phyloP scores from a whole-genome alignment of 2,113 vertebrate genomes.

The Dipodomys merriami region DNA sequence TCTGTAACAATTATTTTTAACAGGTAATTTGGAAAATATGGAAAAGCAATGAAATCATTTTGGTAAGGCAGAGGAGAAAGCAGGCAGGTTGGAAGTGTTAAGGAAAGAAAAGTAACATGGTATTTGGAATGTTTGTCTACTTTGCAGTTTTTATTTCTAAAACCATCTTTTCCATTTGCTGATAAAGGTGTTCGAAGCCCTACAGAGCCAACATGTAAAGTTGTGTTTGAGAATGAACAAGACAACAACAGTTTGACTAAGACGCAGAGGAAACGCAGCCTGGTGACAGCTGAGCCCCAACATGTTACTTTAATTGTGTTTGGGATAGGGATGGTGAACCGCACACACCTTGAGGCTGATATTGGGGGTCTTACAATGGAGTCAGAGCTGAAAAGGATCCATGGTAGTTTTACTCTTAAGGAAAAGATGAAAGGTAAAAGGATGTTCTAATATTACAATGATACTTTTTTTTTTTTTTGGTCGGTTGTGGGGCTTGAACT shows the following conservation, averaged over 20 bases:
- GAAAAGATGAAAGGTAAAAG: conserved; percentile 98
- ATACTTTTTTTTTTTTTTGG: neutral
- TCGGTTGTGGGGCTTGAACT: too few species aligned
- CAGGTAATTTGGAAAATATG: neutral
- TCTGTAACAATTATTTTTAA: neutral
- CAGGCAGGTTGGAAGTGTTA: neutral
- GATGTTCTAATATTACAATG: neutral
- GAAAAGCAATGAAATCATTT: neutral
- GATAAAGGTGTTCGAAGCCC: conserved; percentile 89
- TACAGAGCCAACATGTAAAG: conserved; percentile 91
- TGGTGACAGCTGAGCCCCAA: conserved; percentile 93
- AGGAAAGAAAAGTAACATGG: neutral
- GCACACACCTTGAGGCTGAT: conserved; percentile 97
- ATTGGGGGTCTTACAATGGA: conserved; percentile 99
- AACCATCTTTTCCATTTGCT: neutral
- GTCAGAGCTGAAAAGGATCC: conserved; percentile 97
- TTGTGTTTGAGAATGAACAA: conserved; percentile 96
- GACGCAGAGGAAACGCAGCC: conserved; percentile 91
- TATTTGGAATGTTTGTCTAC: neutral
- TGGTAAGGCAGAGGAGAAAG: neutral
- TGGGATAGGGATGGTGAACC: conserved; percentile 98
- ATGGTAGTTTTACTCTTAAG: conserved; percentile 98
- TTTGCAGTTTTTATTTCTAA: neutral
- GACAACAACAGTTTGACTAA: conserved; percentile 88
- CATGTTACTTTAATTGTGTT: conserved; percentile 98